Conservation (phyloP, 2,797 vertebrate genomes). For the Anguilla obscura region DNA sequence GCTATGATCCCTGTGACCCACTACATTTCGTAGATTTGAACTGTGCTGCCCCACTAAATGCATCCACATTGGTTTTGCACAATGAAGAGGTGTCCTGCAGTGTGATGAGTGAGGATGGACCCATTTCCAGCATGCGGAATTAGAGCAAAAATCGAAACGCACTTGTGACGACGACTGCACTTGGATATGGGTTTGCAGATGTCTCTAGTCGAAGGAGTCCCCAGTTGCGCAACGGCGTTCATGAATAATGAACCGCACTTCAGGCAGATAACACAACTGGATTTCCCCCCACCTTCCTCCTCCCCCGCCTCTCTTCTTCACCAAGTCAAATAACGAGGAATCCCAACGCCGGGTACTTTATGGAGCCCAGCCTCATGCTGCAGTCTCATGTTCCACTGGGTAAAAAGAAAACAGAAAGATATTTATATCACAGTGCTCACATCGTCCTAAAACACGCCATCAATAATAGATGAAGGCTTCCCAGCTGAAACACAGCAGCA, state of each 20-base stretch:
- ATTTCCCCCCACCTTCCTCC: slow-evolving; percentile 16
- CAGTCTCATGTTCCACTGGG: slow-evolving; percentile 53
- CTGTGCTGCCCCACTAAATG: neutral
- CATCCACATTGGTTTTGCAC: neutral
- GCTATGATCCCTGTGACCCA: neutral
- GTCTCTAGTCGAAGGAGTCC: slow-evolving; percentile 26
- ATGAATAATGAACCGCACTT: slow-evolving; percentile 51
- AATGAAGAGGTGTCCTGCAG: neutral
- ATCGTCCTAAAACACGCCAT: slow-evolving; percentile 67
- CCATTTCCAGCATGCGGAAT: neutral
- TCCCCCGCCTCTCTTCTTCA: slow-evolving; percentile 45
- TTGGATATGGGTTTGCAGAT: slow-evolving; percentile 33
- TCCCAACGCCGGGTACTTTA: slow-evolving; percentile 39
- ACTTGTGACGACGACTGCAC: slow-evolving; percentile 42
- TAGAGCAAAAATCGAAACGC: slow-evolving; percentile 41
- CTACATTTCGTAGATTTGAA: neutral
- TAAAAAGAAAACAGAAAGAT: slow-evolving; percentile 60
- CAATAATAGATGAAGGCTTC: slow-evolving; percentile 67
- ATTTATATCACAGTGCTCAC: slow-evolving; percentile 66
- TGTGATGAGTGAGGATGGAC: neutral
- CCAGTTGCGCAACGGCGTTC: slow-evolving; percentile 40
- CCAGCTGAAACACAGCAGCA: slow-evolving; percentile 54
- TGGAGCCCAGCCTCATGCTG: slow-evolving; percentile 44
- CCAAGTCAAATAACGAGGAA: slow-evolving; percentile 59
- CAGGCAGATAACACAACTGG: slow-evolving; percentile 20